Conservation (phyloP, 2,797 vertebrate species). For the Eptatretus atami region DNA sequence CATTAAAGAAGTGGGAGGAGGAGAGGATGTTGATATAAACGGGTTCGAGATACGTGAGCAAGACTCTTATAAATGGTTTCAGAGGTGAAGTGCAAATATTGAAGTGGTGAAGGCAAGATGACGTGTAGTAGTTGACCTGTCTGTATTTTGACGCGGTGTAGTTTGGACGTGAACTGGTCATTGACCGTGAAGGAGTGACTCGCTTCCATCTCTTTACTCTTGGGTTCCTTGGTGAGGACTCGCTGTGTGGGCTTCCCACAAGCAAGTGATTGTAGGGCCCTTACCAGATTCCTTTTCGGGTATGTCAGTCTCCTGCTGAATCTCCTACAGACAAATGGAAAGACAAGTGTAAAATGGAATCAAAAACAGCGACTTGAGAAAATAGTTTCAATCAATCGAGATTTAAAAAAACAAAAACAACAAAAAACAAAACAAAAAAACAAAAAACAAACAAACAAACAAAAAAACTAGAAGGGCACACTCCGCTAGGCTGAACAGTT, state of each 20-base stretch:
- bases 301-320: slow-evolving; percentile 90
- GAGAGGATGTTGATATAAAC: too few species aligned
- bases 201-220: slow-evolving; percentile 92
- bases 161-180: slow-evolving; percentile 94
- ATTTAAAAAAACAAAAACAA: too few species aligned
- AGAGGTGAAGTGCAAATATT: too few species aligned
- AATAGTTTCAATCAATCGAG: too few species aligned
- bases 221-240: slow-evolving; percentile 88
- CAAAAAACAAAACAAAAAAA: too few species aligned
- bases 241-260: slow-evolving; percentile 87
- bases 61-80: too few species aligned
- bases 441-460: too few species aligned
- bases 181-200: slow-evolving; percentile 96
- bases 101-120: too few species aligned
- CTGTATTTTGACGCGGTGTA: slow-evolving; percentile 73
- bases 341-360: neutral
- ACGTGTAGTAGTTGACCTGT: slow-evolving; percentile 15
- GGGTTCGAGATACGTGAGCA: too few species aligned
- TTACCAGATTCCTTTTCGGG: slow-evolving; percentile 68
- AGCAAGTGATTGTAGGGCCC: slow-evolving; percentile 44
- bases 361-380: neutral
- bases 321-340: slow-evolving; percentile 33
- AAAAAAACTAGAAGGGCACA: too few species aligned
- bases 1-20: too few species aligned
- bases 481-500: too few species aligned